A percentile compares a stretch with the other conserved stretches of the same genome.
phyloP scores from a whole-genome alignment of 2,797 vertebrate species.

The Spinus olivaceus region DNA sequence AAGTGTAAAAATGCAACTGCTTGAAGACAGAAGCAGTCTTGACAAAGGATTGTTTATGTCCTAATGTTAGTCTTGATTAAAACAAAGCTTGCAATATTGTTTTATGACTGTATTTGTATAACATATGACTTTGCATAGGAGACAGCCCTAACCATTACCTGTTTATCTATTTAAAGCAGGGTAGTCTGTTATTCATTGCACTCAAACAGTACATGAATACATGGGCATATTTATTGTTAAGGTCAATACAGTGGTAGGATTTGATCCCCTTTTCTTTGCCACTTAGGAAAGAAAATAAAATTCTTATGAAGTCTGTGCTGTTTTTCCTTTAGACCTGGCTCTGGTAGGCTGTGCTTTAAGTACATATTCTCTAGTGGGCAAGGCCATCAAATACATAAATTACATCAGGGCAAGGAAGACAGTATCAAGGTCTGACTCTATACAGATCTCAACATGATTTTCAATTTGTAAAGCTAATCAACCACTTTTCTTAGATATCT shows the following conservation, averaged over 20 bases:
- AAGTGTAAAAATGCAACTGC: neutral
- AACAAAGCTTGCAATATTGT: slow-evolving; percentile 38
- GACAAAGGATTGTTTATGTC: neutral
- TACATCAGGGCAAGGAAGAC: slow-evolving; percentile 2
- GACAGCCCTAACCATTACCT: slow-evolving; percentile 49
- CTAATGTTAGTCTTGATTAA: slow-evolving; percentile 32
- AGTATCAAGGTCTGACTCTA: slow-evolving; percentile 39
- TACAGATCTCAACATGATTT: slow-evolving; percentile 18
- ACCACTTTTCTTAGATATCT: neutral
- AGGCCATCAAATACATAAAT: slow-evolving; percentile 36
- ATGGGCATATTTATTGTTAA: slow-evolving; percentile 62
- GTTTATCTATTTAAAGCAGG: slow-evolving; percentile 59
- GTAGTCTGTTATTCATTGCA: slow-evolving; percentile 49
- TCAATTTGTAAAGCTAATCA: slow-evolving; percentile 63
- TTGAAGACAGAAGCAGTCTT: neutral
- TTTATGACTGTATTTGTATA: slow-evolving; percentile 46
- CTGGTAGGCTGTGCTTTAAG: slow-evolving; percentile 7
- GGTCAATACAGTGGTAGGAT: slow-evolving; percentile 51
- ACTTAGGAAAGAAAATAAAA: slow-evolving; percentile 19
- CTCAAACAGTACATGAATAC: slow-evolving; percentile 2
- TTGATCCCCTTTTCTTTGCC: slow-evolving; percentile 27
- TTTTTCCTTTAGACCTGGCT: slow-evolving; percentile 30
- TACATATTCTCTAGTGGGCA: neutral
- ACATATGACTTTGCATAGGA: slow-evolving; percentile 46
- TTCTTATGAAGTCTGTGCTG: neutral